phyloP scores from a whole-genome alignment of 2,113 vertebrate species.

The Cnemophilus loriae region DNA sequence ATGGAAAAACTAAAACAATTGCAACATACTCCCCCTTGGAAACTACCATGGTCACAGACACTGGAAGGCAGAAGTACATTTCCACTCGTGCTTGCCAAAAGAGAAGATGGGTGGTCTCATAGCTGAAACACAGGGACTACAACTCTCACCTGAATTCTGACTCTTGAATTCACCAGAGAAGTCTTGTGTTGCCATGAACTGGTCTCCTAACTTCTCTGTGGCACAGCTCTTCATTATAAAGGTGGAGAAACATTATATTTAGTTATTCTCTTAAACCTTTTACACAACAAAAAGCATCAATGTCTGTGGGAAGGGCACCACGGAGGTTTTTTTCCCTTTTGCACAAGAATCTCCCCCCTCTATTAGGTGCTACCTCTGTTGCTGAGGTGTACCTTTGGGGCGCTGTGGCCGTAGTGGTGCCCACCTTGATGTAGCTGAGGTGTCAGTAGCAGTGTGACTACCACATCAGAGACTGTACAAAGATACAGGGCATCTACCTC shows the following conservation, averaged over 20 bases:
- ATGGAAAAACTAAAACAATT: conserved; percentile 17
- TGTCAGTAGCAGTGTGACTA: neutral
- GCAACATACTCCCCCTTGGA: neutral
- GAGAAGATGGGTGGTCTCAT: neutral
- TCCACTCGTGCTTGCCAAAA: neutral
- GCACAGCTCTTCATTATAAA: neutral
- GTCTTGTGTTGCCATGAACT: neutral
- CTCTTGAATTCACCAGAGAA: neutral
- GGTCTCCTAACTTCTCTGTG: neutral
- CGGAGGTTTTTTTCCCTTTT: neutral
- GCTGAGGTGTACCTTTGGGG: neutral
- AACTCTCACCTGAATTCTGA: neutral
- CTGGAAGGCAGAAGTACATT: neutral
- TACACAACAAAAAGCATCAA: neutral
- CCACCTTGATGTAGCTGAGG: neutral
- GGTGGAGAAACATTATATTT: neutral
- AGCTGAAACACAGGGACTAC: neutral
- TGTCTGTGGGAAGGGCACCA: neutral
- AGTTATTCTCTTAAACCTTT: neutral
- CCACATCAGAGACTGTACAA: no score
- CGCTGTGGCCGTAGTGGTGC: accelerated
- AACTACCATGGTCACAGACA: neutral
- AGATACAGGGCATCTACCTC: neutral
- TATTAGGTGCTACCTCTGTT: neutral
- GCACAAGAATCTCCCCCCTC: neutral